Percentiles rank a stretch among this genome's conserved stretches.
These are phyloP conservation scores for Gila orcuttii DNA, from an alignment of 2,113 vertebrate genomes.

Conservation along the genomic window DNA sequence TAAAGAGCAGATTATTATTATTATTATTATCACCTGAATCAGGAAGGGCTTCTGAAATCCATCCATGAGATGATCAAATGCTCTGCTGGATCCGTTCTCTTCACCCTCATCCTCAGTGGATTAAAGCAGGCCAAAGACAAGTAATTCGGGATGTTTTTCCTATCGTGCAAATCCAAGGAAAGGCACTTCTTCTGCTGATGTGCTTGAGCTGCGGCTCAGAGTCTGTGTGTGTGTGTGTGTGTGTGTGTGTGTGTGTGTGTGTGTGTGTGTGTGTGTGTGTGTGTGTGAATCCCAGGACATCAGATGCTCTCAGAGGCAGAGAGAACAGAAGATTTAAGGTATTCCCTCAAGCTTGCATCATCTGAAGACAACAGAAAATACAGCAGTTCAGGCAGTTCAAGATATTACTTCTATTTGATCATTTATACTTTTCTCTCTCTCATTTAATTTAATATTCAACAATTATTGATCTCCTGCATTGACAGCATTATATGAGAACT, in stretches of 20 bases:
- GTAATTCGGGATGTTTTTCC: neutral
- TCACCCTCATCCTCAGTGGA: neutral
- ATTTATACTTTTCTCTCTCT: too few relatives aligned
- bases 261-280: too few relatives aligned
- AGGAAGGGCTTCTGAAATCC: conserved; percentile 7
- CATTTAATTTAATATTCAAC: too few relatives aligned
- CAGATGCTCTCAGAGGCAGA: conserved; percentile 54
- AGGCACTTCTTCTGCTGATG: neutral
- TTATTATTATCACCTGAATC: conserved; percentile 30
- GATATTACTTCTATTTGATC: neutral
- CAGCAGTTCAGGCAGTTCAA: neutral
- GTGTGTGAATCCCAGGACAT: conserved; percentile 51
- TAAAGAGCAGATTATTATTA: neutral
- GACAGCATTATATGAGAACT: too few relatives aligned
- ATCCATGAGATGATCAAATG: neutral
- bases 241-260: too few relatives aligned
- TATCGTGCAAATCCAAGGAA: neutral
- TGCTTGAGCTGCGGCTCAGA: neutral
- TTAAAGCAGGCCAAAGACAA: neutral
- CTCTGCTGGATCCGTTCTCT: neutral
- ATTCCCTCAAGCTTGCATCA: conserved; percentile 57
- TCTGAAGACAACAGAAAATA: conserved; percentile 16
- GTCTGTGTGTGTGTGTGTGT: too few relatives aligned
- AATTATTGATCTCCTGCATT: too few relatives aligned
- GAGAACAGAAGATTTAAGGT: conserved; percentile 59